A percentile compares a stretch with the other conserved stretches of the same genome.
phyloP scores from a whole-genome alignment of 2,888 invertebrate genomes.

The Ectobius pallidus region DNA sequence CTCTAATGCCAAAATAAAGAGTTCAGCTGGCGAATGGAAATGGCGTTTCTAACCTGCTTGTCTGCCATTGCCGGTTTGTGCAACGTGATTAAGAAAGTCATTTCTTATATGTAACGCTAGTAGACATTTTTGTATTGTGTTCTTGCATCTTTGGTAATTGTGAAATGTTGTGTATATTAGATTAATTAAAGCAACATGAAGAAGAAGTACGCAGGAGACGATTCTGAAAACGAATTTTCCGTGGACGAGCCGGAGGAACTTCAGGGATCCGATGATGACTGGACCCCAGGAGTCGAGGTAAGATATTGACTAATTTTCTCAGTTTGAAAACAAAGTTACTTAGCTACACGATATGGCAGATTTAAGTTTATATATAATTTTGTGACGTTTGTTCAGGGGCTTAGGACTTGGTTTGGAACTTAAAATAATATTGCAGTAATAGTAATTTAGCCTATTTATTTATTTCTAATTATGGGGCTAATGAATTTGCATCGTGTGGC shows the following conservation, averaged over 20 bases:
- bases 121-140: neutral
- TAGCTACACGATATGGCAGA: neutral
- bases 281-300: slow-evolving; percentile 53
- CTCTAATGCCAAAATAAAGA: neutral
- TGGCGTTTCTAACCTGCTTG: slow-evolving; percentile 19
- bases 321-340: too few relatives aligned
- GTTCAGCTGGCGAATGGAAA: neutral
- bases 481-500: too few relatives aligned
- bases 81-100: slow-evolving; percentile 2
- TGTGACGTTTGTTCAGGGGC: neutral
- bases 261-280: slow-evolving; percentile 56
- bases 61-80: slow-evolving; percentile 16
- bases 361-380: neutral
- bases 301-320: slow-evolving; percentile 43
- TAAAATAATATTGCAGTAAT: too few relatives aligned
- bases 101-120: neutral
- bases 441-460: too few relatives aligned
- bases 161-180: slow-evolving; percentile 1
- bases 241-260: slow-evolving; percentile 57
- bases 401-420: too few relatives aligned
- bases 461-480: too few relatives aligned
- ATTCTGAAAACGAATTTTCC: slow-evolving; percentile 48
- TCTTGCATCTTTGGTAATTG: neutral
- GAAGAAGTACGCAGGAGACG: slow-evolving; percentile 40
- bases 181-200: neutral